These are phyloP conservation scores for Diprion similis DNA, from an alignment of 1,140 invertebrate genomes.

Conservation along the genomic window DNA sequence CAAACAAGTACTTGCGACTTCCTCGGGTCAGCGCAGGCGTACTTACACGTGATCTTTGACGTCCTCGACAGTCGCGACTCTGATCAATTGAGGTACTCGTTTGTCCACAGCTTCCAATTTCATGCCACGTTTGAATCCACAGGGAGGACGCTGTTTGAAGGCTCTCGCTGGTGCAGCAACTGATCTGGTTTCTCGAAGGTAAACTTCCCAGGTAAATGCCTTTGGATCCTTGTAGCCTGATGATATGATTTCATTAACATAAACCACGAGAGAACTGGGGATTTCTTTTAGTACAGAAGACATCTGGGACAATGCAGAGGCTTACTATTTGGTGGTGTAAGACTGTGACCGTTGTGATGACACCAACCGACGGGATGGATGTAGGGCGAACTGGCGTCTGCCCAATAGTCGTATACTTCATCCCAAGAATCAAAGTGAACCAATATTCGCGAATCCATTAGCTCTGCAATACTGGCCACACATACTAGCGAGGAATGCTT, in stretches of 20 bases:
- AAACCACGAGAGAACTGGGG: slow-evolving; percentile 14
- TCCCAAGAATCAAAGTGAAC: slow-evolving; percentile 97
- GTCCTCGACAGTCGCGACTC: slow-evolving; percentile 84
- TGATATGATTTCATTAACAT: slow-evolving; percentile 32
- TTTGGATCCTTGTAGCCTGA: slow-evolving; percentile 75
- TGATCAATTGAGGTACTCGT: slow-evolving; percentile 80
- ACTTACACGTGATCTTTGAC: slow-evolving; percentile 72
- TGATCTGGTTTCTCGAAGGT: slow-evolving; percentile 80
- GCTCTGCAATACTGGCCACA: slow-evolving; percentile 86
- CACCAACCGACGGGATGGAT: slow-evolving; percentile 96
- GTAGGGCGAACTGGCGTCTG: slow-evolving; percentile 86
- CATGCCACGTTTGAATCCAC: slow-evolving; percentile 87
- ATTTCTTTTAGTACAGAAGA: neutral
- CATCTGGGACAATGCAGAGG: slow-evolving; percentile 25
- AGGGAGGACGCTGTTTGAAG: slow-evolving; percentile 80
- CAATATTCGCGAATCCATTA: slow-evolving; percentile 84
- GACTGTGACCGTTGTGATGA: slow-evolving; percentile 75
- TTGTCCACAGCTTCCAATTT: slow-evolving; percentile 92
- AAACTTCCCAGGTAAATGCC: slow-evolving; percentile 85
- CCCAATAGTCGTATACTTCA: slow-evolving; percentile 94
- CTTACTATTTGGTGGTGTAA: slow-evolving; percentile 89
- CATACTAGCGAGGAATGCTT: slow-evolving; percentile 87
- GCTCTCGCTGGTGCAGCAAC: slow-evolving; percentile 80
- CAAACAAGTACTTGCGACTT: too few species aligned
- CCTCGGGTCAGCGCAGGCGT: neutral